These are phyloP conservation scores for Drosophila simulans DNA, from an alignment of 1,140 invertebrate genomes.

Conservation along the genomic window DNA sequence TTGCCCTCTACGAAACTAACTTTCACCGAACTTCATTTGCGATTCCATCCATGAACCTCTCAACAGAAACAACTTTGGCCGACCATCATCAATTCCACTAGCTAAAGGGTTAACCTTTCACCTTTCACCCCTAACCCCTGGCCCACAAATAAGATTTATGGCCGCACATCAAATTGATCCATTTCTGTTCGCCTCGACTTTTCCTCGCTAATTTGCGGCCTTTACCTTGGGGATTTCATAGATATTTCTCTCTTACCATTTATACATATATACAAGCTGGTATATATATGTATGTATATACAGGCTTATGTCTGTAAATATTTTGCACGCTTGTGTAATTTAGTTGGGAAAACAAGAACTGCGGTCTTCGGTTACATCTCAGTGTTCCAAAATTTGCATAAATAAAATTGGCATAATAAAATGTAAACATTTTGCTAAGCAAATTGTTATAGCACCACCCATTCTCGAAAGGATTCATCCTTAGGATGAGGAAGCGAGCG, in stretches of 20 bases:
- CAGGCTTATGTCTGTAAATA: slow-evolving; percentile 8
- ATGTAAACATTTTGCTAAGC: slow-evolving; percentile 80
- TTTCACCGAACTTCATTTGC: slow-evolving; percentile 26
- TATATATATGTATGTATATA: slow-evolving; percentile 1
- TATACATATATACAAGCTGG: neutral
- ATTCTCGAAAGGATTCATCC: neutral
- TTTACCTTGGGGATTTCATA: slow-evolving; percentile 29
- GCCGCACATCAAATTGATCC: slow-evolving; percentile 40
- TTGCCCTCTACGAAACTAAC: neutral
- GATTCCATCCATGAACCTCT: slow-evolving; percentile 29
- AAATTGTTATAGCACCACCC: slow-evolving; percentile 60
- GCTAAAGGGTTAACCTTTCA: slow-evolving; percentile 36
- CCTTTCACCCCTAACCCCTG: slow-evolving; percentile 9
- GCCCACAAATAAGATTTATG: slow-evolving; percentile 21
- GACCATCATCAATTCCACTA: slow-evolving; percentile 42
- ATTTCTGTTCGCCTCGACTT: slow-evolving; percentile 38
- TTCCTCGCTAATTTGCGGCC: slow-evolving; percentile 44
- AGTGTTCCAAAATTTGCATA: slow-evolving; percentile 66
- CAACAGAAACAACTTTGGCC: slow-evolving; percentile 11
- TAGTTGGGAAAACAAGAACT: slow-evolving; percentile 41
- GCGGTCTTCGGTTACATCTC: slow-evolving; percentile 32
- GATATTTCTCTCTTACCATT: neutral
- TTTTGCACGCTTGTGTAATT: slow-evolving; percentile 16
- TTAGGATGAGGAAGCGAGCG: neutral
- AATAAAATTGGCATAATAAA: slow-evolving; percentile 82